phyloP scores from a whole-genome alignment of 2,113 vertebrate species.

The Carassius auratus region DNA sequence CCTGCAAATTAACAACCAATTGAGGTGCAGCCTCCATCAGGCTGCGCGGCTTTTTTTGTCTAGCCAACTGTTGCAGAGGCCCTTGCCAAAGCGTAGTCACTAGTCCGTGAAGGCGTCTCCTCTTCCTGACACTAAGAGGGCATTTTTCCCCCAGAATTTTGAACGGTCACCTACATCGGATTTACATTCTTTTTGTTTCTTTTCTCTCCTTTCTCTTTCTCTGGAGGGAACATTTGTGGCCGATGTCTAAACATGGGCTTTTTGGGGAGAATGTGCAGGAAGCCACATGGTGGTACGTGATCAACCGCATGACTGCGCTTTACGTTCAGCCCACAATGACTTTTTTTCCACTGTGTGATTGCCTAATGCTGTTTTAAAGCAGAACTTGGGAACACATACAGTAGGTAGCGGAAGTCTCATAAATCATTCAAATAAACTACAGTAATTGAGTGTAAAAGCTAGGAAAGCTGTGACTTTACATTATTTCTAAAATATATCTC shows the following conservation, averaged over 20 bases:
- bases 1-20: constrained; percentile 86
- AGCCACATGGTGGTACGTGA: constrained; percentile 80
- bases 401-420: too few relatives aligned
- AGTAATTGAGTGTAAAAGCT: too few relatives aligned
- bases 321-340: constrained; percentile 69
- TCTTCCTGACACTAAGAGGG: constrained; percentile 84
- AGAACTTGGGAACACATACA: not conserved
- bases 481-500: not conserved
- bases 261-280: constrained; percentile 73
- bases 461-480: not conserved
- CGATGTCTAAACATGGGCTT: constrained; percentile 59
- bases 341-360: constrained; percentile 13
- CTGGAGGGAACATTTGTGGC: constrained; percentile 70
- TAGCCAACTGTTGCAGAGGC: constrained; percentile 79
- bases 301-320: constrained; percentile 87
- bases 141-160: constrained; percentile 77
- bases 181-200: constrained; percentile 62
- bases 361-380: not conserved
- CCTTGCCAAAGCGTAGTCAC: constrained; percentile 85
- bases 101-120: constrained; percentile 96
- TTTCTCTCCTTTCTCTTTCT: constrained; percentile 73
- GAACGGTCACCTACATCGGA: constrained; percentile 66
- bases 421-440: too few relatives aligned
- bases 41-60: constrained; percentile 74
- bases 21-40: constrained; percentile 81